Conservation (phyloP, 2,113 vertebrate genomes). For the Phrynosoma platyrhinos region DNA sequence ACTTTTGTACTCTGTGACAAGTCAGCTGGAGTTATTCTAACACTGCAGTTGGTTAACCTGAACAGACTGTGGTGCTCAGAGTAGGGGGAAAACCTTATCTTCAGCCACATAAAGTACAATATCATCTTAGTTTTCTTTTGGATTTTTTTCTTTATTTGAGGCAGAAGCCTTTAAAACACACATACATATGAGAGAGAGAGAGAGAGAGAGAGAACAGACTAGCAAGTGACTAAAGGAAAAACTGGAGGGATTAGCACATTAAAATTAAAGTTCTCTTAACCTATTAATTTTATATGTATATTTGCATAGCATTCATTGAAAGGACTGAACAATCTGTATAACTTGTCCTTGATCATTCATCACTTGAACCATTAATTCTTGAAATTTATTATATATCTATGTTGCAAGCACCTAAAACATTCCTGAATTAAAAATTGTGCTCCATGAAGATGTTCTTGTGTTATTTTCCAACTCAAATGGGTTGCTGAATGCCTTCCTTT, state of each 20-base stretch:
- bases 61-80: slow-evolving; percentile 73
- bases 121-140: slow-evolving; percentile 34
- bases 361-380: slow-evolving; percentile 59
- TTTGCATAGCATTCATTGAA: slow-evolving; percentile 68
- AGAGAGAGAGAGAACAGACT: background rate
- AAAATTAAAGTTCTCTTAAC: slow-evolving; percentile 62
- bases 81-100: slow-evolving; percentile 74
- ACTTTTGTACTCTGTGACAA: slow-evolving; percentile 88
- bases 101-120: slow-evolving; percentile 50
- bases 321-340: slow-evolving; percentile 64
- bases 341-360: slow-evolving; percentile 63
- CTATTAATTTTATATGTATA: slow-evolving; percentile 57
- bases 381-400: slow-evolving; percentile 56
- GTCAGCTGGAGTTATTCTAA: slow-evolving; percentile 83
- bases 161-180: background rate
- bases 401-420: slow-evolving; percentile 66
- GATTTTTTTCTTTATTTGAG: background rate
- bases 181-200: no score
- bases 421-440: slow-evolving; percentile 59
- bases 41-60: slow-evolving; percentile 87
- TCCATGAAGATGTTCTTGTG: slow-evolving; percentile 59
- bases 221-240: background rate
- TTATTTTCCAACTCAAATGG: slow-evolving; percentile 64
- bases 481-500: slow-evolving; percentile 66
- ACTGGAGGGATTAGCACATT: slow-evolving; percentile 14